Evolutionary conservation across 2,888 invertebrate species (phyloP).

Genomic region (Diarsia dahlii): DNA sequence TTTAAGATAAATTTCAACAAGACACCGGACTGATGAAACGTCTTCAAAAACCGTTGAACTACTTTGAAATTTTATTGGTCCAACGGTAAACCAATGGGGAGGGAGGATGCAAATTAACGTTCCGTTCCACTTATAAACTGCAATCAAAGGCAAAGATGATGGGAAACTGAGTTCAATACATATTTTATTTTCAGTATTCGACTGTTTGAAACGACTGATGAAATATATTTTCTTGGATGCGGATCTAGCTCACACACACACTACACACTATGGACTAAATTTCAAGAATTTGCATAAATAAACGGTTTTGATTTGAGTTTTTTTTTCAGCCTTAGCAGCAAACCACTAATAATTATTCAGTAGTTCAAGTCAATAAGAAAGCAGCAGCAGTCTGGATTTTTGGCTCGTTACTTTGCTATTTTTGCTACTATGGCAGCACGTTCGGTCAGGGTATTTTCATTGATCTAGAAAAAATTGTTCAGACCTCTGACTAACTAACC

Average conservation of each 20-base stretch:
- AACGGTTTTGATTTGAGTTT: not conserved
- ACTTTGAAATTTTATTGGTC: conserved; percentile 80
- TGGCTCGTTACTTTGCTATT: not conserved
- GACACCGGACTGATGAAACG: conserved; percentile 83
- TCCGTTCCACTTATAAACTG: conserved; percentile 62
- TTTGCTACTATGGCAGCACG: not conserved
- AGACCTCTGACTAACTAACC: not conserved
- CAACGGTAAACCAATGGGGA: conserved; percentile 75
- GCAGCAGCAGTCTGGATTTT: not conserved
- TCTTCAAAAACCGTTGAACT: conserved; percentile 87
- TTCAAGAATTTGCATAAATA: not conserved
- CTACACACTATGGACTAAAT: no score
- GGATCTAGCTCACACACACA: no score
- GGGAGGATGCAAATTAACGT: conserved; percentile 65
- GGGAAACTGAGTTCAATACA: not conserved
- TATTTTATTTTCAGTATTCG: not conserved
- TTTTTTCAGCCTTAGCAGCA: not conserved
- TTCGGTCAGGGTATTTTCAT: not conserved
- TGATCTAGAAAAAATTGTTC: not conserved
- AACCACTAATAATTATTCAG: not conserved
- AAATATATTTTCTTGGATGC: not conserved
- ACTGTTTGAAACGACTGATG: not conserved
- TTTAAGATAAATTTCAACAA: conserved; percentile 79
- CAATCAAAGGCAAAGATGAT: not conserved
- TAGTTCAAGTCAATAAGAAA: not conserved